These are phyloP conservation scores for Synergus itoensis DNA, from an alignment of 2,888 invertebrate genomes.

Conservation along the genomic window DNA sequence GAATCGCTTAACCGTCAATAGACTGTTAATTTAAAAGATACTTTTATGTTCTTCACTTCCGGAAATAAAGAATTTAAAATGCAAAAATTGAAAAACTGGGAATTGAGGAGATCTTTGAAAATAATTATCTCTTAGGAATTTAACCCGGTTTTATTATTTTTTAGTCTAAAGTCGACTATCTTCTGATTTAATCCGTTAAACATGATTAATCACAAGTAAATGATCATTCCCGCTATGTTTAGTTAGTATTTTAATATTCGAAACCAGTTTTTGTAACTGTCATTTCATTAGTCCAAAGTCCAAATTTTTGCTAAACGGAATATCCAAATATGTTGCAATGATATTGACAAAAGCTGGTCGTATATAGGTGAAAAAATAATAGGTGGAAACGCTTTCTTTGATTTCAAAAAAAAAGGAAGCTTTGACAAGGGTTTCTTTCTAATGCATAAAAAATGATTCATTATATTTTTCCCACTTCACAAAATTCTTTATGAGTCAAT, in stretches of 20 bases:
- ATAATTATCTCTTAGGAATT: neutral
- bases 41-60: neutral
- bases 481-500: neutral
- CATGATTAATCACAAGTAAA: conserved; percentile 19
- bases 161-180: neutral
- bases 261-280: conserved; percentile 8
- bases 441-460: too few relatives aligned
- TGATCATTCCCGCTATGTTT: conserved; percentile 4
- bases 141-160: neutral
- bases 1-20: too few relatives aligned
- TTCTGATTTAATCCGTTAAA: conserved; percentile 29
- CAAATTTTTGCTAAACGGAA: neutral
- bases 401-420: too few relatives aligned
- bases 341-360: too few relatives aligned
- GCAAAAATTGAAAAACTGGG: neutral
- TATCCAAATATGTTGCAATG: too few relatives aligned
- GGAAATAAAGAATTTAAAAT: neutral
- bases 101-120: neutral
- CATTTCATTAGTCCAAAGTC: neutral
- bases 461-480: neutral
- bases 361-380: too few relatives aligned
- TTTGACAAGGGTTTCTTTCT: too few relatives aligned
- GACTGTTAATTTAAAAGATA: too few relatives aligned
- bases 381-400: too few relatives aligned
- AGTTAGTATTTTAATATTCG: conserved; percentile 2